These are phyloP conservation scores for Phyllostomus discolor DNA, from an alignment of 2,113 vertebrate species.

Conservation along the genomic window DNA sequence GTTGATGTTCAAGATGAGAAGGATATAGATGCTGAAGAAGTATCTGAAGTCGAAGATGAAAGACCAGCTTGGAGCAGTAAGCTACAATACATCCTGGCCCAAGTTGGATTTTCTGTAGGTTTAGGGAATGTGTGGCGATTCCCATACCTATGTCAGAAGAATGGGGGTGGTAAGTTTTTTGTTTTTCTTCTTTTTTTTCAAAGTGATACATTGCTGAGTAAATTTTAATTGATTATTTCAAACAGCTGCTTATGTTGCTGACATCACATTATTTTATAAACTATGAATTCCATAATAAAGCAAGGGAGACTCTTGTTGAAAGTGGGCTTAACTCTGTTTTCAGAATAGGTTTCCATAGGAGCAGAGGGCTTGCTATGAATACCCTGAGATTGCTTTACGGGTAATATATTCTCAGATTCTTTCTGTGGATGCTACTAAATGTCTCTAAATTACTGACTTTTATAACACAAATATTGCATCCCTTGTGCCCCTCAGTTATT, in stretches of 20 bases:
- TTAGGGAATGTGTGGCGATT: constrained; percentile 99
- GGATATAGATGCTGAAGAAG: constrained; percentile 87
- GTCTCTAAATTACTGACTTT: constrained; percentile 1
- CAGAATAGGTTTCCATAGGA: constrained; percentile 26
- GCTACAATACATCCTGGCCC: constrained; percentile 97
- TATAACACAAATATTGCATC: background rate
- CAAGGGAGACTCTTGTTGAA: constrained; percentile 8
- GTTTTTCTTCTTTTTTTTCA: background rate
- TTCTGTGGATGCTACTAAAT: background rate
- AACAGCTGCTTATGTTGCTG: background rate
- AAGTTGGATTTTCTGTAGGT: constrained; percentile 98
- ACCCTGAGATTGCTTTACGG: background rate
- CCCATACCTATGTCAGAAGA: constrained; percentile 98
- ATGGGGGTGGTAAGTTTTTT: constrained; percentile 93
- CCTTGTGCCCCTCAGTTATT: background rate
- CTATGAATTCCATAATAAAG: background rate
- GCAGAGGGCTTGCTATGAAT: background rate
- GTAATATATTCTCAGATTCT: background rate
- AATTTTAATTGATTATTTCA: background rate
- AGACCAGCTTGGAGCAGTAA: constrained; percentile 98
- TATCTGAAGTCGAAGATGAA: constrained; percentile 88
- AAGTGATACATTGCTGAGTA: background rate
- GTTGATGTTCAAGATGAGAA: constrained; percentile 87
- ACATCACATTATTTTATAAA: constrained; percentile 1
- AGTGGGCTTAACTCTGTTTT: constrained; percentile 8